Evolutionary conservation across 2,113 vertebrate species (phyloP).

Genomic region (Pluvialis apricaria): DNA sequence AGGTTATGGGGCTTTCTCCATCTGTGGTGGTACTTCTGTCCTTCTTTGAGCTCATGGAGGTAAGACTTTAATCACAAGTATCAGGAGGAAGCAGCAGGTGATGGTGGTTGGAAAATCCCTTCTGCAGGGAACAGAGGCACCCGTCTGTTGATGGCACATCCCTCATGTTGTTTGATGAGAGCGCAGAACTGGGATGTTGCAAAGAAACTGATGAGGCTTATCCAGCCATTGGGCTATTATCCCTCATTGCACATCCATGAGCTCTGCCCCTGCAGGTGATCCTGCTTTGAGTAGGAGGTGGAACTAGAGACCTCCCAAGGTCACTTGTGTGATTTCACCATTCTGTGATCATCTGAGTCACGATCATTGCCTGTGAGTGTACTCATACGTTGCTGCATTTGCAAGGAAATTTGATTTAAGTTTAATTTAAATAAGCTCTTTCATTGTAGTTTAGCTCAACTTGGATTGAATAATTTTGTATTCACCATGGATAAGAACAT

Average conservation of each 20-base stretch:
- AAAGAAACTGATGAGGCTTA: not conserved
- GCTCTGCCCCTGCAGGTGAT: not conserved
- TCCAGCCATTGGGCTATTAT: not conserved
- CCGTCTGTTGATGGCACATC: not conserved
- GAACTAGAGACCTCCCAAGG: not conserved
- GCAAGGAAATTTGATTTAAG: not conserved
- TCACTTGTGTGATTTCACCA: not conserved
- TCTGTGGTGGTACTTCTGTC: not conserved
- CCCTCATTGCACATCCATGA: not conserved
- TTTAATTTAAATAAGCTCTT: slow-evolving; percentile 19
- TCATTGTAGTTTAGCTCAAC: not conserved
- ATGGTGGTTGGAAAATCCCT: not conserved
- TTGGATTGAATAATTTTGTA: not conserved
- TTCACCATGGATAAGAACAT: not conserved
- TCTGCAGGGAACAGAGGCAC: not conserved
- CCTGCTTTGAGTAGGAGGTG: not conserved
- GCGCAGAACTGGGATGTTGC: not conserved
- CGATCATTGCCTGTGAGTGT: not conserved
- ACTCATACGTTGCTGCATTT: not conserved
- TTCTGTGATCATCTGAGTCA: not conserved
- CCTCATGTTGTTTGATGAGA: not conserved
- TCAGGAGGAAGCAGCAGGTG: not conserved
- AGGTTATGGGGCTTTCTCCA: not conserved
- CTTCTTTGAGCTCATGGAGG: not conserved
- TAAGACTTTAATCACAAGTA: not conserved